These are phyloP conservation scores for Neoscelio sp. DNA, from an alignment of 2,888 invertebrate species.

Conservation along the genomic window DNA sequence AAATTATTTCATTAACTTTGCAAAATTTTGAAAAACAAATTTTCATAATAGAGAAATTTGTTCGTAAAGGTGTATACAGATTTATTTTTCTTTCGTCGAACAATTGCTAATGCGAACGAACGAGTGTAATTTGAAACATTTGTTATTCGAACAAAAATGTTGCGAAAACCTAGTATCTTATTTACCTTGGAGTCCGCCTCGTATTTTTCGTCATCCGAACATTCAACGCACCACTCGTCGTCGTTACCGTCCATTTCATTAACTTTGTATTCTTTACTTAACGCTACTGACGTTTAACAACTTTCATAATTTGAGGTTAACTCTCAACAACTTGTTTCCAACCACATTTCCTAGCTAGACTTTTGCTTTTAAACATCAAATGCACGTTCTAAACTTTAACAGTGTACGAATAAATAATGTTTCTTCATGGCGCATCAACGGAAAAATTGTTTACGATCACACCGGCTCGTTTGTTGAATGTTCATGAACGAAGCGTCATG, in stretches of 20 bases:
- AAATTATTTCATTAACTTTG: too few relatives aligned
- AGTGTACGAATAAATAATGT: background rate
- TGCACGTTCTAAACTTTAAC: background rate
- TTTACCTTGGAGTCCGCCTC: constrained; percentile 79
- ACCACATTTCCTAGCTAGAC: constrained; percentile 1
- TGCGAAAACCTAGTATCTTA: constrained; percentile 15
- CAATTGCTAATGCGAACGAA: too few relatives aligned
- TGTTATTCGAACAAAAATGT: background rate
- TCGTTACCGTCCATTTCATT: constrained; percentile 80
- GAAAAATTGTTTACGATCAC: too few relatives aligned
- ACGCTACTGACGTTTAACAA: background rate
- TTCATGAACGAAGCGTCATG: background rate
- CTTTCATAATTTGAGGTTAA: constrained; percentile 39
- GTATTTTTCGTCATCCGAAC: constrained; percentile 87
- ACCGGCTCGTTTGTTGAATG: too few relatives aligned
- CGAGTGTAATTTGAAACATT: background rate
- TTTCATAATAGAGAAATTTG: too few relatives aligned
- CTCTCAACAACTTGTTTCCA: constrained; percentile 32
- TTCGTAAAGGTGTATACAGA: too few relatives aligned
- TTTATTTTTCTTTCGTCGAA: too few relatives aligned
- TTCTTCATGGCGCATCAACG: too few relatives aligned
- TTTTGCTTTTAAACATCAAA: background rate
- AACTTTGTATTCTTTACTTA: constrained; percentile 20
- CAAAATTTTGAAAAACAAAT: background rate
- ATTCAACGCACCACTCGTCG: constrained; percentile 87